Evolutionary conservation across 2,888 invertebrate genomes (phyloP).

Genomic region (Atethmia centrago): DNA sequence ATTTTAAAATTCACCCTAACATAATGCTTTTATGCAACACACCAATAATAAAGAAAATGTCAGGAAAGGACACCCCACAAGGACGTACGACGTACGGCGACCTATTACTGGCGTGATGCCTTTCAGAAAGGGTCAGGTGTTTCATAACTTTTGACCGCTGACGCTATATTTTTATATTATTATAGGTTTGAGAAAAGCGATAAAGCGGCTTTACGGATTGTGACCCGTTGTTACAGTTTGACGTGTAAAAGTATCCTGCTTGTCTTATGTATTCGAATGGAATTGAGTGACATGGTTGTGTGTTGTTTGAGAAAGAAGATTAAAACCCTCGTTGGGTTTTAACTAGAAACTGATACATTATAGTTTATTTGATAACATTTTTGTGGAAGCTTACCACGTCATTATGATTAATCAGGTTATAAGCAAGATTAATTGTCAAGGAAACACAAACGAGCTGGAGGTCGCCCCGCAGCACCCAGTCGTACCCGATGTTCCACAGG

Average conservation of each 20-base stretch:
- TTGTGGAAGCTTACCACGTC: neutral
- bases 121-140: slow-evolving; percentile 58
- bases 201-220: slow-evolving; percentile 21
- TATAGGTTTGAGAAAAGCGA: slow-evolving; percentile 42
- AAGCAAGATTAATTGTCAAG: too few relatives aligned
- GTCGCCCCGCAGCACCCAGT: too few relatives aligned
- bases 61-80: slow-evolving; percentile 13
- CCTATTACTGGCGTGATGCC: slow-evolving; percentile 52
- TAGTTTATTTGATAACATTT: neutral
- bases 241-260: neutral
- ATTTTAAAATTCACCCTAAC: neutral
- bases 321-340: neutral
- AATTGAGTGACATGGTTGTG: neutral
- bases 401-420: neutral
- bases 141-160: slow-evolving; percentile 50
- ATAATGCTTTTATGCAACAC: slow-evolving; percentile 25
- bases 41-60: slow-evolving; percentile 33
- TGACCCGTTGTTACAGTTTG: slow-evolving; percentile 1
- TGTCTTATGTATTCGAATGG: neutral
- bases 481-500: too few relatives aligned
- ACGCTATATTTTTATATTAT: slow-evolving; percentile 43
- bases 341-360: neutral
- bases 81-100: slow-evolving; percentile 21
- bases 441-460: too few relatives aligned
- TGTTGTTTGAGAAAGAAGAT: neutral